Evolutionary conservation across 2,888 invertebrate genomes (phyloP).

Genomic region (Euphydryas editha): DNA sequence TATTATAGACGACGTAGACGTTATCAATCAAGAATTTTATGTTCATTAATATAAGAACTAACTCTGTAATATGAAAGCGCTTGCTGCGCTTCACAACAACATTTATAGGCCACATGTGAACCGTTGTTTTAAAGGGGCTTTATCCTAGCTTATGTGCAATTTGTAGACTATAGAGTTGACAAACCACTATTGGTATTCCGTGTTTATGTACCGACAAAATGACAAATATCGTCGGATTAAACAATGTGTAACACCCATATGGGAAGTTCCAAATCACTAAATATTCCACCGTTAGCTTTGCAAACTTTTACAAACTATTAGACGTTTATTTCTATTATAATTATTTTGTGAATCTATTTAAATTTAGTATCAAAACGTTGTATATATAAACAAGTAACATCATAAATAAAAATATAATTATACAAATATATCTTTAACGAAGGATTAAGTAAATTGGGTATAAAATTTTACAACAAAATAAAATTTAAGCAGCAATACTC

Average conservation of each 20-base stretch:
- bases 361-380: too few relatives aligned
- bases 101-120: conserved; percentile 11
- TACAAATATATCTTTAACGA: too few relatives aligned
- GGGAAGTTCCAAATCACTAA: neutral
- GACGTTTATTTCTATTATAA: too few relatives aligned
- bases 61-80: conserved; percentile 5
- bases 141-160: conserved; percentile 10
- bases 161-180: neutral
- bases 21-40: conserved; percentile 12
- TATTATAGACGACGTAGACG: neutral
- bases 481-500: neutral
- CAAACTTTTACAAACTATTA: too few relatives aligned
- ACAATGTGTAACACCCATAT: neutral
- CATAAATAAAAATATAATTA: too few relatives aligned
- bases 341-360: too few relatives aligned
- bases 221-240: neutral
- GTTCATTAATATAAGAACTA: neutral
- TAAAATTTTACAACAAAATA: neutral
- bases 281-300: neutral
- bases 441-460: neutral
- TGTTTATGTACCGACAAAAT: conserved; percentile 3
- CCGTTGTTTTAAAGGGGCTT: conserved; percentile 18
- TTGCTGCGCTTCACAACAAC: conserved; percentile 10
- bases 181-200: neutral
- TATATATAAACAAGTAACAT: too few relatives aligned